Evolutionary conservation across 2,113 vertebrate genomes (phyloP).

Genomic region (Apeltes quadracus): DNA sequence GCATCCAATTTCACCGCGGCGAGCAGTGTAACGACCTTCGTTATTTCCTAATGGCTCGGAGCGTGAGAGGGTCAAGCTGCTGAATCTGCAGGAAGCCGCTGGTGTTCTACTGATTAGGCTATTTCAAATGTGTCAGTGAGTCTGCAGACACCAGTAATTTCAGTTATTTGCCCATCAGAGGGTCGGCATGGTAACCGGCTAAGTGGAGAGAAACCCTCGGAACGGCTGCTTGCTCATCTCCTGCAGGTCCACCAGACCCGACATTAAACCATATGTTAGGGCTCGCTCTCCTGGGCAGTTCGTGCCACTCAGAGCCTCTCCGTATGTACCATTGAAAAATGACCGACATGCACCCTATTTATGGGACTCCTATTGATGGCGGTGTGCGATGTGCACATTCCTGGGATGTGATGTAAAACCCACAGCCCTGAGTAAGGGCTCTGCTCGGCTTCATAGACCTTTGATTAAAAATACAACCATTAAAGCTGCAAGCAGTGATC

Average conservation of each 20-base stretch:
- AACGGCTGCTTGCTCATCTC: conserved; percentile 6
- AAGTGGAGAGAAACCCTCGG: conserved; percentile 13
- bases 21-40: not conserved
- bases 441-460: not conserved
- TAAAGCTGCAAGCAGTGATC: not conserved
- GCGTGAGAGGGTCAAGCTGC: conserved; percentile 27
- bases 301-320: not conserved
- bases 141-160: conserved; percentile 15
- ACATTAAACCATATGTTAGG: not conserved
- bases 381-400: not conserved
- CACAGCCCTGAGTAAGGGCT: not conserved
- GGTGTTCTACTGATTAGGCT: conserved; percentile 11
- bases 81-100: conserved; percentile 21
- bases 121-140: conserved; percentile 7
- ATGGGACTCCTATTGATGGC: not conserved
- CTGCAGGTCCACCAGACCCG: not conserved
- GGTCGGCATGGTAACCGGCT: not conserved
- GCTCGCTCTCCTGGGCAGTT: not conserved
- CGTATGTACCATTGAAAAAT: not conserved
- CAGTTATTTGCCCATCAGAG: conserved; percentile 19
- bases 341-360: not conserved
- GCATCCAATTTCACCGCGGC: conserved; percentile 9
- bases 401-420: not conserved
- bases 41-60: conserved; percentile 15
- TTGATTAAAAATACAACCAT: not conserved